phyloP scores from a whole-genome alignment of 1,140 invertebrate species.

The Bombus pyrosoma region DNA sequence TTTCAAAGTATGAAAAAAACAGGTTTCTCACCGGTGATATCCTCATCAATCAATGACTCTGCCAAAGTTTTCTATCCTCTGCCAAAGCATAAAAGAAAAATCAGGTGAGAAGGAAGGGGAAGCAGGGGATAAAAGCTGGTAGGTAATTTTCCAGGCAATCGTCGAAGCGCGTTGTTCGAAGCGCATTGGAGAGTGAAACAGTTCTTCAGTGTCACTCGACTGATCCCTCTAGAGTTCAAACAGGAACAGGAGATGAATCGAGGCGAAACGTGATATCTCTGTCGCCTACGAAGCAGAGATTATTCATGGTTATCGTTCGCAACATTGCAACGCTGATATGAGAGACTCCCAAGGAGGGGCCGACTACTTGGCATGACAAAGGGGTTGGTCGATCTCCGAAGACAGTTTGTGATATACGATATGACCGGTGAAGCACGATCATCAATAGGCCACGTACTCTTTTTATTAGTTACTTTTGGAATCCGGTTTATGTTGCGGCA shows the following conservation, averaged over 20 bases:
- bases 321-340: constrained; percentile 2
- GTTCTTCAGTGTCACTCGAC: constrained; percentile 63
- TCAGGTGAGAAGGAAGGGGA: background rate
- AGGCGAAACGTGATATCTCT: constrained; percentile 52
- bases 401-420: constrained; percentile 22
- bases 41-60: background rate
- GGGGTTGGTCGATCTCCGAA: background rate
- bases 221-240: constrained; percentile 59
- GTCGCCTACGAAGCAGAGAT: constrained; percentile 41
- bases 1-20: too few relatives aligned
- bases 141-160: constrained; percentile 63
- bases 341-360: background rate
- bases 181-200: constrained; percentile 60
- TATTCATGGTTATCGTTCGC: constrained; percentile 52
- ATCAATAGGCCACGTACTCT: background rate
- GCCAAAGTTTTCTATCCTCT: background rate
- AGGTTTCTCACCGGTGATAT: background rate
- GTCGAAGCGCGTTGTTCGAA: constrained; percentile 46
- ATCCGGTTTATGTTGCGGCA: background rate
- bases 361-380: background rate
- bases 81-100: background rate
- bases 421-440: background rate
- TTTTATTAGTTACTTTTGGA: background rate
- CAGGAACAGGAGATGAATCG: constrained; percentile 52
- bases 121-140: constrained; percentile 4